Conservation (phyloP, 2,797 vertebrate species). For the Schizopygopsis malacanthus region DNA sequence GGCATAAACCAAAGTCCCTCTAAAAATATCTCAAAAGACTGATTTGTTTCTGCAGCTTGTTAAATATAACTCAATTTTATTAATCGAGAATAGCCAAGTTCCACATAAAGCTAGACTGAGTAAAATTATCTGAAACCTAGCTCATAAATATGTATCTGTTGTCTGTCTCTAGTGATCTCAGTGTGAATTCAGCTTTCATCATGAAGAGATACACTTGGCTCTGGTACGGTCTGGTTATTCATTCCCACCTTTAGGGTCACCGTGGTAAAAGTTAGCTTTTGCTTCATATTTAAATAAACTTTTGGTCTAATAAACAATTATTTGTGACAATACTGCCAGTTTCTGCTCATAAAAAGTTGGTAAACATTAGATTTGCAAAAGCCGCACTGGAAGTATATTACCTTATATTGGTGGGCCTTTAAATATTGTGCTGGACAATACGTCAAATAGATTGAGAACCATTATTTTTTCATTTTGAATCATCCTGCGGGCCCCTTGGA, state of each 20-base stretch:
- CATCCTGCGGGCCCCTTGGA: background rate
- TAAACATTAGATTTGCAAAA: background rate
- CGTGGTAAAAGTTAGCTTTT: no score
- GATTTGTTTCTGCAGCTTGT: conserved; percentile 10
- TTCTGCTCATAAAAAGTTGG: background rate
- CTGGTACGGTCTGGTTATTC: background rate
- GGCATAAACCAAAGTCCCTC: background rate
- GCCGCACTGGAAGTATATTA: background rate
- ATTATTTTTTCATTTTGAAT: background rate
- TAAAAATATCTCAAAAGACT: background rate
- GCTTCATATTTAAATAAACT: background rate
- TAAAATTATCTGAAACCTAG: background rate
- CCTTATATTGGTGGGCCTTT: background rate
- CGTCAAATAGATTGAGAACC: background rate
- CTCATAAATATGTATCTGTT: background rate
- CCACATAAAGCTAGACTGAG: background rate
- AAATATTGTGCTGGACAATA: background rate
- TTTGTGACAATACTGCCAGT: background rate
- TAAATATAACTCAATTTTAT: conserved; percentile 1
- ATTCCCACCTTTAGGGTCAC: background rate
- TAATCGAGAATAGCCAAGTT: background rate
- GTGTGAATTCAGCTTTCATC: background rate
- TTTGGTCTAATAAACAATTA: background rate
- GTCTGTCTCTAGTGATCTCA: background rate
- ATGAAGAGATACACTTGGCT: background rate